phyloP scores from a whole-genome alignment of 2,797 vertebrate genomes.

The Coregonus ussuriensis region DNA sequence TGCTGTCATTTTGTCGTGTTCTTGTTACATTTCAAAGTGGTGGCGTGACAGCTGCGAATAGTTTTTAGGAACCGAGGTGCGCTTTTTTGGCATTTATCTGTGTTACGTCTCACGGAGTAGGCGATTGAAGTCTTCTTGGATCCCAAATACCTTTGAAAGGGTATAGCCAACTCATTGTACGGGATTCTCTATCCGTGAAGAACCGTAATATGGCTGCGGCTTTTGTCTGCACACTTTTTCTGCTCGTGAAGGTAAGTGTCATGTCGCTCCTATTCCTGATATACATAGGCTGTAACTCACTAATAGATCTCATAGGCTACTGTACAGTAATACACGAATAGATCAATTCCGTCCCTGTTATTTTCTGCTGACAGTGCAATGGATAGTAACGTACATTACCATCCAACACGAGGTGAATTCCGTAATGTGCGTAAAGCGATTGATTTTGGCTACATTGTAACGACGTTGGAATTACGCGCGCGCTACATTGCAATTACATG shows the following conservation, averaged over 20 bases:
- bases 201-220: slow-evolving; percentile 57
- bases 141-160: not conserved
- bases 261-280: not conserved
- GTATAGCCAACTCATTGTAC: not conserved
- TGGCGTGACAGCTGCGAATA: not conserved
- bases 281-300: not conserved
- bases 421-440: not conserved
- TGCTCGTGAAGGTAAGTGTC: slow-evolving; percentile 68
- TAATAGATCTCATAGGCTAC: not conserved
- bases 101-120: not conserved
- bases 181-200: slow-evolving; percentile 22
- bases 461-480: not conserved
- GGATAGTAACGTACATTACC: not conserved
- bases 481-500: not conserved
- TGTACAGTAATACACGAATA: not conserved
- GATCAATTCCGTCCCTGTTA: not conserved
- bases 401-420: no score
- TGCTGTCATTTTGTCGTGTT: not conserved
- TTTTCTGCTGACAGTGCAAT: not conserved
- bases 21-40: not conserved
- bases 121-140: not conserved
- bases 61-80: not conserved
- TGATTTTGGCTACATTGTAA: not conserved
- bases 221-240: slow-evolving; percentile 58
- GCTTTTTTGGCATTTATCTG: not conserved